These are phyloP conservation scores for Pycnonotus jocosus DNA, from an alignment of 2,113 vertebrate genomes.

Conservation along the genomic window DNA sequence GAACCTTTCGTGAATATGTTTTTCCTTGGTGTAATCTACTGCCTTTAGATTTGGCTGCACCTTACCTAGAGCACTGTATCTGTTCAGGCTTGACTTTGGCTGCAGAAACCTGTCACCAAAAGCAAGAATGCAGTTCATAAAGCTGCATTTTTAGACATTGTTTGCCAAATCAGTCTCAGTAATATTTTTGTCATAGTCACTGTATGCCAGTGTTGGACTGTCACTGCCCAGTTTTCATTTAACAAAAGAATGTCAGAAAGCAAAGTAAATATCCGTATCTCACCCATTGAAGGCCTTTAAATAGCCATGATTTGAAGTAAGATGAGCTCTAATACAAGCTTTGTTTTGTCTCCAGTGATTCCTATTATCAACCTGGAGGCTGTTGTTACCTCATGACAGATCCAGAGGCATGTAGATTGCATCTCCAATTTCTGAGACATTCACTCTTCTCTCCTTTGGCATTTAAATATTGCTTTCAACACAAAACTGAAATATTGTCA, in stretches of 20 bases:
- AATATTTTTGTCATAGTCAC: neutral
- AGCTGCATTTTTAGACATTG: neutral
- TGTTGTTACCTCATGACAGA: neutral
- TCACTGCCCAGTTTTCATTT: neutral
- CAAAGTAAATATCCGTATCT: neutral
- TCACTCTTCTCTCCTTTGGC: neutral
- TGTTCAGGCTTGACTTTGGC: neutral
- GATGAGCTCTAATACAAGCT: neutral
- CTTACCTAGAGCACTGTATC: neutral
- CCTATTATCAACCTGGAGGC: neutral
- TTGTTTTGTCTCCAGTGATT: neutral
- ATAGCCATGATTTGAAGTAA: neutral
- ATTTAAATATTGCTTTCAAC: neutral
- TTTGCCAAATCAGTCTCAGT: neutral
- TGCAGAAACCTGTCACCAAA: neutral
- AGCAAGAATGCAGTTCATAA: neutral
- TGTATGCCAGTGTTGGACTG: neutral
- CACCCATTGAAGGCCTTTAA: neutral
- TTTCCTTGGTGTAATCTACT: slow-evolving; percentile 17
- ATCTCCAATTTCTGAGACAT: neutral
- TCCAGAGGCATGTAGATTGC: slow-evolving; percentile 14
- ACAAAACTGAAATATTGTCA: neutral
- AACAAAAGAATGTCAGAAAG: neutral
- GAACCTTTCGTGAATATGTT: neutral
- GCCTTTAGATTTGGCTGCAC: slow-evolving; percentile 1